phyloP scores from a whole-genome alignment of 2,113 vertebrate genomes.

The Blennius ocellaris region DNA sequence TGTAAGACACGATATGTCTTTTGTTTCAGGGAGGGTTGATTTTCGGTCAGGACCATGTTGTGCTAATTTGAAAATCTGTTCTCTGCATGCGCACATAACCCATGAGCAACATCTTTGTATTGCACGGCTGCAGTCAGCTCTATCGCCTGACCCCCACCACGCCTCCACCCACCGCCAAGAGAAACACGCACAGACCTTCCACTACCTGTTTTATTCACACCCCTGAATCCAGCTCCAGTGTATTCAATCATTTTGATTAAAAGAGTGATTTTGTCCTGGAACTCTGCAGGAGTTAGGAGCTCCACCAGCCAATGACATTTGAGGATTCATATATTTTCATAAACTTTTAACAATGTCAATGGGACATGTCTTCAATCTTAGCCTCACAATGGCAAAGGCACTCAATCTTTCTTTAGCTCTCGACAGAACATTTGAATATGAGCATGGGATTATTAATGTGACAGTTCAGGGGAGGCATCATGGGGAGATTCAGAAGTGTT shows the following conservation, averaged over 20 bases:
- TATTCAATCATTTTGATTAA: constrained; percentile 99
- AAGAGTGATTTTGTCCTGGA: constrained; percentile 97
- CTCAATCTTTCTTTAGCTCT: constrained; percentile 95
- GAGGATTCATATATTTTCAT: constrained; percentile 97
- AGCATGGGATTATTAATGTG: constrained; percentile 94
- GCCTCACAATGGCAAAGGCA: constrained; percentile 89
- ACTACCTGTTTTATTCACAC: constrained; percentile 81
- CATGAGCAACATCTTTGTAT: constrained; percentile 43
- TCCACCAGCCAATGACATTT: constrained; percentile 91
- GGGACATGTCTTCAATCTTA: constrained; percentile 96
- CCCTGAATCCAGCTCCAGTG: constrained; percentile 91
- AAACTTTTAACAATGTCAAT: constrained; percentile 98
- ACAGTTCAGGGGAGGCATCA: constrained; percentile 84
- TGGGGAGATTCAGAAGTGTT: constrained; percentile 78
- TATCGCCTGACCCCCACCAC: constrained; percentile 33
- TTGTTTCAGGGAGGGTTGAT: constrained; percentile 85
- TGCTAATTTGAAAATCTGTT: constrained; percentile 53
- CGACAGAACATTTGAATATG: constrained; percentile 98
- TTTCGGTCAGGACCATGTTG: constrained; percentile 78
- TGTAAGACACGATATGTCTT: constrained; percentile 89
- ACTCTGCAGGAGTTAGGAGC: constrained; percentile 90
- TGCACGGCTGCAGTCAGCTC: constrained; percentile 33
- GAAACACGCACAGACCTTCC: constrained; percentile 26
- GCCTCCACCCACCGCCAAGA: constrained; percentile 14
- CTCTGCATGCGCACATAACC: constrained; percentile 19